Evolutionary conservation across 2,888 invertebrate genomes (phyloP).

Genomic region (Drosophila percnosoma): DNA sequence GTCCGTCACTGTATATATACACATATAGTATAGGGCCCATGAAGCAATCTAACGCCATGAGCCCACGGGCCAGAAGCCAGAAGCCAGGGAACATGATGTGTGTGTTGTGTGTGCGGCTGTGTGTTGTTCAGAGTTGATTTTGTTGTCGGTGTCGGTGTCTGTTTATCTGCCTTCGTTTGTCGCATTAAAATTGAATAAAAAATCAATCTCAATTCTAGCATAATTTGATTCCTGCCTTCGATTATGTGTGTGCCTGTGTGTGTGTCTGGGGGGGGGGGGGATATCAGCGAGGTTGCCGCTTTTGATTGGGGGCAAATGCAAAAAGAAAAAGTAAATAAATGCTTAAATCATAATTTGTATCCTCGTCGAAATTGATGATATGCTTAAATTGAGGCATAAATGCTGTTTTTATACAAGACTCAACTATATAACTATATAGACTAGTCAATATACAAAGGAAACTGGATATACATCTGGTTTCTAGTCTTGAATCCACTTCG

Average conservation of each 20-base stretch:
- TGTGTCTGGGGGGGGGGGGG: slow-evolving; percentile 6
- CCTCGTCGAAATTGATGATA: slow-evolving; percentile 20
- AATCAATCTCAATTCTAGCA: slow-evolving; percentile 84
- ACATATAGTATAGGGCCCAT: slow-evolving; percentile 39
- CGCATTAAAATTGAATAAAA: slow-evolving; percentile 84
- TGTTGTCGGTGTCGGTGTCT: slow-evolving; percentile 58
- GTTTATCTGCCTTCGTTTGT: slow-evolving; percentile 82
- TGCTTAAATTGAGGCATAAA: slow-evolving; percentile 14
- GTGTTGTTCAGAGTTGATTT: slow-evolving; percentile 22
- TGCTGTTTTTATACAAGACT: not conserved
- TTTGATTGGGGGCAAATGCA: slow-evolving; percentile 39
- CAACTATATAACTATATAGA: not conserved
- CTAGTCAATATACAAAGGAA: not conserved
- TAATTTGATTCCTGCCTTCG: slow-evolving; percentile 82
- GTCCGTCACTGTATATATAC: too few relatives aligned
- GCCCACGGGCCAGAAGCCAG: slow-evolving; percentile 41
- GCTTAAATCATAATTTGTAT: slow-evolving; percentile 63
- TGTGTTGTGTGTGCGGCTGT: slow-evolving; percentile 13
- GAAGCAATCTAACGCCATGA: slow-evolving; percentile 23
- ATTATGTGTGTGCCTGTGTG: slow-evolving; percentile 54
- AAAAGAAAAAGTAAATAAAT: slow-evolving; percentile 62
- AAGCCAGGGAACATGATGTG: slow-evolving; percentile 5
- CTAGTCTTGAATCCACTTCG: slow-evolving; percentile 8
- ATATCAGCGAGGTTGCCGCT: slow-evolving; percentile 10
- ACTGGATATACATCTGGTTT: not conserved